Base-by-base conservation (phyloP, 1,140 invertebrate species). In the Hycleus cichorii region DNA sequence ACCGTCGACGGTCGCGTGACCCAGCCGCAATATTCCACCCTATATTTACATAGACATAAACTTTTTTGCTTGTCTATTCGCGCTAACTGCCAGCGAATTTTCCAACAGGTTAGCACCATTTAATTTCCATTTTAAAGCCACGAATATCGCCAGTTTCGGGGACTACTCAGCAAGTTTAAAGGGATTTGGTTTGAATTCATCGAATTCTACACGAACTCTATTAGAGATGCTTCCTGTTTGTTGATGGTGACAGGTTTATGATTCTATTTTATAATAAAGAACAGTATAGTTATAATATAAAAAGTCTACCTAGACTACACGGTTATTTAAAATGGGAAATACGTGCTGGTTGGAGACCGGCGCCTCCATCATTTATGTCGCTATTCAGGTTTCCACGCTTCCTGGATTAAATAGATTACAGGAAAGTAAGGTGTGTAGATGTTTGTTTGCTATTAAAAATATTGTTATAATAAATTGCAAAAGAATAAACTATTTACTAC, bases 311-410 rank as follows among this genome's bases (percentile, higher is more conserved):
- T 5, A 32, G 32, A 32, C 4, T 32, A 4, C 3, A 32, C 7
- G 4, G 32, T 32, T 32, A 32, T 45, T 45, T 45, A 47, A 47
- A 27, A 27, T 27, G 46, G 27, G 27, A 47, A 12, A 47, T n/a
- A n/a, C 46, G 10, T 10, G 24, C 12, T 45, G 5, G 24, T 12
- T 9, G 43, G 4, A 24, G 43, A 11, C 49, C 49, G 49, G 49
- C 49, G 49, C 49, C 49, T 52, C 49, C 49, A 52, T 43, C 49
- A 52, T 43, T 52, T 52, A 26, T 52, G 39, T 18, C n/a, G 24
- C 24, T 27, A 26, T 27, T 24, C 10, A 24, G 9, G 24, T 26
- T 12, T 5, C 46, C n/a, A 47, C 32, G 32, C 7, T 32, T 32
- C 32, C 32, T 32, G 32, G 32, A 47, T 47, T 47, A 27, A 27